Conservation (phyloP, 2,888 invertebrate genomes). For the Hirtodrosophila trivittata region DNA sequence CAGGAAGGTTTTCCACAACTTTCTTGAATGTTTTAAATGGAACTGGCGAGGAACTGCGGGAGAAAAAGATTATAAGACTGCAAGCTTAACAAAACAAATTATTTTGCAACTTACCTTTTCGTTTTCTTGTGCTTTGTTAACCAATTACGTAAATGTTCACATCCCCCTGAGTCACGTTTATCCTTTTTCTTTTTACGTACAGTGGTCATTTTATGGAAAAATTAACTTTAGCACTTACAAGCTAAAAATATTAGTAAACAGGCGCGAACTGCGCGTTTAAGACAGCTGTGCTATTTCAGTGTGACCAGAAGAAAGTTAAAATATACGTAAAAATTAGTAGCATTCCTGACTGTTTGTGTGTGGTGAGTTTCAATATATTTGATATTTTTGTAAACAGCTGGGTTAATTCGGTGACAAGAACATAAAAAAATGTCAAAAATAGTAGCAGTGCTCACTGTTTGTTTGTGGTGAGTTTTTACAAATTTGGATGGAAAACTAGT, state of each 20-base stretch:
- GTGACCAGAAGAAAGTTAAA: slow-evolving; percentile 17
- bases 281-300: not conserved
- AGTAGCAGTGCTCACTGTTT: too few species aligned
- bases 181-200: slow-evolving; percentile 24
- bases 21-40: slow-evolving; percentile 36
- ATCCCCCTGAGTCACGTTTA: slow-evolving; percentile 6
- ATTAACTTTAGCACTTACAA: not conserved
- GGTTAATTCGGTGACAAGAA: too few species aligned
- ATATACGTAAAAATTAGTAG: not conserved
- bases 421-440: too few species aligned
- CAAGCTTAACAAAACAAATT: not conserved
- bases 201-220: slow-evolving; percentile 23
- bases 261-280: not conserved
- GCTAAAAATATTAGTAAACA: not conserved
- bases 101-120: slow-evolving; percentile 15
- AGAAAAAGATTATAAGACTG: not conserved
- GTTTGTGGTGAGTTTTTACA: too few species aligned
- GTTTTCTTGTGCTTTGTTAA: slow-evolving; percentile 6
- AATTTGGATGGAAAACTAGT: too few species aligned
- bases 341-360: not conserved
- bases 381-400: too few species aligned
- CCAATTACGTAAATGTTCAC: slow-evolving; percentile 37
- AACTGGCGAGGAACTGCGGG: slow-evolving; percentile 25
- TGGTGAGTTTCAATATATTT: not conserved
- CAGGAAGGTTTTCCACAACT: slow-evolving; percentile 39